Evolutionary conservation across 2,113 vertebrate genomes (phyloP), one percentile per base, ranked within the genome.

Genomic region (Ardeotis arabs): DNA sequence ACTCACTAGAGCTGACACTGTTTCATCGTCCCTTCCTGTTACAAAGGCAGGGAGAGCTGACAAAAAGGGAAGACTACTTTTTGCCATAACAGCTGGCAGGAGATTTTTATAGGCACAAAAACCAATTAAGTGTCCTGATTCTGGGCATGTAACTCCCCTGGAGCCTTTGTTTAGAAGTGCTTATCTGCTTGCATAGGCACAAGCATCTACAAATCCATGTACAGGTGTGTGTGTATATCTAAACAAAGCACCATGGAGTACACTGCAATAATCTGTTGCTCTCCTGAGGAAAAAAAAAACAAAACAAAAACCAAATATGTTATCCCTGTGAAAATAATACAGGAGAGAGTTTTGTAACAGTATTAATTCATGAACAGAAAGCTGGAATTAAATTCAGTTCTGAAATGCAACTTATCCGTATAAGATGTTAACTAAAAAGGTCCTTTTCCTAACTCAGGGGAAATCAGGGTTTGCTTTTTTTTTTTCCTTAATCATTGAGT

Each of bases 121-220:
- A n/a, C 1, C 64, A 92, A 87, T 81, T 81, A 95, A 86, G 20
- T 95, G 79, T 81, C 88, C 73, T 81, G 73, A 74, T 95, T 95
- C 83, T 78, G 94, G 63, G 76, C 76, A 81, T 90, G 83, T 95
- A 93, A 88, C 73, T 92, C 68, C 72, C 86, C 45, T 67, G 88
- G 75, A 90, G 63, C 53, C 17, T 80, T 94, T 92, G 75, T 90
- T 94, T 74, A 66, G 68, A 89, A 86, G 68, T 81, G 68, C 56
- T 90, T 96, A 86, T 95, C 86, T 92, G 83, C 55, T 87, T 97
- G 86, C 90, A 80, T 89, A 81, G 76, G 59, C 83, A 80, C 75
- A 93, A 88, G 31, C 53, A 80, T 80, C 63, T 82, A 88, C 68
- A 95, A 93, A 95, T 77, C 68, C 72, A 21, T 16, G 59, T 93